Percentiles rank a stretch among this genome's conserved stretches.
Conservation (phyloP, 2,888 invertebrate species). For the Cordilura impudica region DNA sequence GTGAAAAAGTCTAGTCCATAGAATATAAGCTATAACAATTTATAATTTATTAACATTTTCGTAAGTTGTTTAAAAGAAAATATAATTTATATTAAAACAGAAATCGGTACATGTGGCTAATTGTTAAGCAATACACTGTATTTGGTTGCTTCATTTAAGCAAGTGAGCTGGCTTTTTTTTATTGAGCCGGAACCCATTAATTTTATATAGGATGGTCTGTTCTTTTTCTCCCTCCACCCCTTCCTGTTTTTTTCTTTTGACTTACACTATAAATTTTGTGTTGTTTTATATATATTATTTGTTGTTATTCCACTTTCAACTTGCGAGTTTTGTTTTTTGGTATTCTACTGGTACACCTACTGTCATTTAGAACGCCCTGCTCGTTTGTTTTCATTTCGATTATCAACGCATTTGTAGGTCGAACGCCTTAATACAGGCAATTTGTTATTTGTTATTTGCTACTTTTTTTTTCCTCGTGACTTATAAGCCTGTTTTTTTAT, state of each 20-base stretch:
- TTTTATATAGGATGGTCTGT: not conserved
- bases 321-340: not conserved
- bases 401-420: constrained; percentile 46
- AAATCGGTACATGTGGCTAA: too few species aligned
- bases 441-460: constrained; percentile 58
- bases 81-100: too few species aligned
- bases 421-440: constrained; percentile 53
- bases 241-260: constrained; percentile 6
- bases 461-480: constrained; percentile 13
- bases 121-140: too few species aligned
- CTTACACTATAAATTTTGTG: constrained; percentile 18
- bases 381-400: constrained; percentile 51
- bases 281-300: not conserved
- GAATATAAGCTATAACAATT: too few species aligned
- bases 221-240: not conserved
- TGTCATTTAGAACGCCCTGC: constrained; percentile 24
- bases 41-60: too few species aligned
- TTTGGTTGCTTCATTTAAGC: too few species aligned
- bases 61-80: too few species aligned
- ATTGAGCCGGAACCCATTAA: too few species aligned
- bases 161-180: too few species aligned
- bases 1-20: too few species aligned
- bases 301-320: not conserved
- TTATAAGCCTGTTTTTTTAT: not conserved
- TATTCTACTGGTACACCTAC: constrained; percentile 7